Percentiles rank a stretch among this genome's conserved stretches.
Evolutionary conservation across 2,113 vertebrate species (phyloP).

Genomic region (Sturnus vulgaris): DNA sequence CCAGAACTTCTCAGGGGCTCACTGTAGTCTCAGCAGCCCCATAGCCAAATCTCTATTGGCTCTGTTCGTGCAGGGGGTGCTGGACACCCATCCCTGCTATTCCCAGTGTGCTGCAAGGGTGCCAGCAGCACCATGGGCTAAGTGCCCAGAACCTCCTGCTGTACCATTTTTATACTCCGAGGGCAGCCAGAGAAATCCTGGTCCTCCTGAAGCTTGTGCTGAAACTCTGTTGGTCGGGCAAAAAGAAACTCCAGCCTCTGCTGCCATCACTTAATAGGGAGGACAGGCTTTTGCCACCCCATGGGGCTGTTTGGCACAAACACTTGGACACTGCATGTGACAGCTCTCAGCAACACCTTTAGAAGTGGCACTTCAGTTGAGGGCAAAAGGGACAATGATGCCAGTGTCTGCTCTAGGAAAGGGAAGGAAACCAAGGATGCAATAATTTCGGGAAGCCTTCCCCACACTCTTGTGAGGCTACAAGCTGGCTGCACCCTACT

Average conservation of each 20-base stretch:
- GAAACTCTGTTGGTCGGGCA: not conserved
- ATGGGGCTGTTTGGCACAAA: not conserved
- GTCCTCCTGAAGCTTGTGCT: not conserved
- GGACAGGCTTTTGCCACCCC: not conserved
- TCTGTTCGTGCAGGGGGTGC: not conserved
- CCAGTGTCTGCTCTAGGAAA: not conserved
- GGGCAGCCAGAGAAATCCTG: not conserved
- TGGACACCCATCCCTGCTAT: not conserved
- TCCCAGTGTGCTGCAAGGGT: not conserved
- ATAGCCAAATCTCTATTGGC: rapidly evolving
- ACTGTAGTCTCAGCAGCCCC: not conserved
- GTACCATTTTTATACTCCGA: not conserved
- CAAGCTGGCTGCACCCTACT: not conserved
- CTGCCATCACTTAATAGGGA: not conserved
- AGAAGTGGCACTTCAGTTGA: not conserved
- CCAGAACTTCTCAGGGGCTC: not conserved
- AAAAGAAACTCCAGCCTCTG: not conserved
- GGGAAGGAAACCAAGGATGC: not conserved
- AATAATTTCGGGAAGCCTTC: not conserved
- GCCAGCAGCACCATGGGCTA: not conserved
- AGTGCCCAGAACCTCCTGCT: not conserved
- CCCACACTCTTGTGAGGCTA: not conserved
- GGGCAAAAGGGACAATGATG: not conserved
- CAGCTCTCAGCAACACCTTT: not conserved
- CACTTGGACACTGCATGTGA: not conserved